Base-by-base conservation (phyloP, 2,113 vertebrate genomes). In the Myotis brandtii region DNA sequence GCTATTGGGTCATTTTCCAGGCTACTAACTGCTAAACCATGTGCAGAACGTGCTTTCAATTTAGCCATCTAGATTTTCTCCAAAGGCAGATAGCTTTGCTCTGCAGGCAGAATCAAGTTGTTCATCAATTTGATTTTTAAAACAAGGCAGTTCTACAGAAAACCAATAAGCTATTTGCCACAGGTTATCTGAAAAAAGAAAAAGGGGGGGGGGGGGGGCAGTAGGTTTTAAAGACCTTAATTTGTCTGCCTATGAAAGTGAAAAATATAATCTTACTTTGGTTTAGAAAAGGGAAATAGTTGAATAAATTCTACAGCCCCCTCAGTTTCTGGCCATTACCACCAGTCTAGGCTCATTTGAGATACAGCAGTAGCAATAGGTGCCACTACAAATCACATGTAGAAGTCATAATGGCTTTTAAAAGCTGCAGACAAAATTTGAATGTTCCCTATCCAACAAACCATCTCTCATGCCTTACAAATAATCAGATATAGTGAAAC, bases 1-100 rank as follows among this genome's bases (percentile, higher is more conserved):
- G 92, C 92, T 95, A 86, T 3, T 77, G 80, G 94, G 97, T 98
- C 97, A 97, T 97, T 97, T 97, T 97, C 97, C 96, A 97, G 95
- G 91, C 97, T 97, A 97, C 97, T 97, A 97, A 97, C 96, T 96
- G 96, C 94, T 97, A 96, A 97, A 97, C 97, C 93, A 94, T 91
- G 97, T 96, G 97, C 95, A 97, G 95, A 98, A 90, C 17, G 32
- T 85, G 96, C 94, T 96, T 97, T 89, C 93, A 94, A 97, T 97
- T 96, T 97, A 96, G 91, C 96, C 86, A 97, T 48, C 73, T 94
- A 91, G 89, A 93, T 96, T 95, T 97, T 95, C 95, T 84, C 76
- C 85, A 96, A 94, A 95, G 89, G 89, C 83, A 80, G 93, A 95
- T 84, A 96, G 94, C 75, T 96, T 86, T 93, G 89, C 88, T 97